phyloP scores from a whole-genome alignment of 1,140 invertebrate species.

The Monomorium pharaonis region DNA sequence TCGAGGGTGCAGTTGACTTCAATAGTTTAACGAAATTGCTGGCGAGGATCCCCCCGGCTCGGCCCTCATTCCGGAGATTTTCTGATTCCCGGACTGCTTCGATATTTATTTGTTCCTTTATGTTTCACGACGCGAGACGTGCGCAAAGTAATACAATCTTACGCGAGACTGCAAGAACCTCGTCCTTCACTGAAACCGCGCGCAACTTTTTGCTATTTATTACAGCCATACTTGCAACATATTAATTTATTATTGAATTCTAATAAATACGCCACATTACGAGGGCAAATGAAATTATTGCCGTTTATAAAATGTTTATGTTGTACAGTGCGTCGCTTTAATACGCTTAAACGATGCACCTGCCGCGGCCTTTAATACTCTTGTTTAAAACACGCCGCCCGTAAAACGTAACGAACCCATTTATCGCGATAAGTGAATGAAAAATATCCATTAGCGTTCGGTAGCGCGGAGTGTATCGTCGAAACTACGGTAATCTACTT shows the following conservation, averaged over 20 bases:
- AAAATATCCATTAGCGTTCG: constrained; percentile 61
- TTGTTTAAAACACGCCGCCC: constrained; percentile 32
- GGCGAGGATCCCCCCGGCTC: constrained; percentile 67
- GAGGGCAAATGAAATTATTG: constrained; percentile 38
- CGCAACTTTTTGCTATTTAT: not conserved
- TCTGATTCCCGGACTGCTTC: constrained; percentile 77
- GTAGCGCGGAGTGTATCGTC: constrained; percentile 35
- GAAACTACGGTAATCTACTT: constrained; percentile 56
- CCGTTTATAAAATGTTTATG: constrained; percentile 35
- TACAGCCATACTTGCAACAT: not conserved
- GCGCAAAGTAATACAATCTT: not conserved
- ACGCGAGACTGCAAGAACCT: not conserved
- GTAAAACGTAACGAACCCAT: constrained; percentile 50
- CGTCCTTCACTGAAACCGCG: not conserved
- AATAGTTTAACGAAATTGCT: constrained; percentile 82
- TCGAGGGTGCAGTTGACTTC: constrained; percentile 79
- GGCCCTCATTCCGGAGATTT: constrained; percentile 49
- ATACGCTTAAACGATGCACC: constrained; percentile 24
- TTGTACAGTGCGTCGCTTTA: not conserved
- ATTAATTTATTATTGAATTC: not conserved
- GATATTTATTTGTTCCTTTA: constrained; percentile 78
- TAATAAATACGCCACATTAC: not conserved
- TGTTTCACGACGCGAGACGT: constrained; percentile 39
- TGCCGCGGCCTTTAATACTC: constrained; percentile 63
- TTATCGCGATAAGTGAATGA: constrained; percentile 66